phyloP scores from a whole-genome alignment of 2,888 invertebrate species.

The Azorinus chamasolen region DNA sequence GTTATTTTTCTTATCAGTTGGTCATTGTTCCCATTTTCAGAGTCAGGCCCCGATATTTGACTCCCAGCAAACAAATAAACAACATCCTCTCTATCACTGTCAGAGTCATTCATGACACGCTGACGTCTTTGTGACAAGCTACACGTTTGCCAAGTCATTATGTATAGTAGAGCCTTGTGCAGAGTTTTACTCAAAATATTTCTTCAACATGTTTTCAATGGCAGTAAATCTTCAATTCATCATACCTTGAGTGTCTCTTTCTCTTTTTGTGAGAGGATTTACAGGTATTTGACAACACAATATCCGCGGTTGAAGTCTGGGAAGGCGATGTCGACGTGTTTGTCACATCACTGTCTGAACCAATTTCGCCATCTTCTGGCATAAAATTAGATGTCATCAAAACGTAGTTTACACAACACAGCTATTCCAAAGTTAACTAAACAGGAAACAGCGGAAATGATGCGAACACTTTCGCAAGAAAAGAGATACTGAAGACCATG shows the following conservation, averaged over 20 bases:
- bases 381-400: slow-evolving; percentile 9
- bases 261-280: too few relatives aligned
- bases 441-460: too few relatives aligned
- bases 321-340: too few relatives aligned
- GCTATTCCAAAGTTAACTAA: too few relatives aligned
- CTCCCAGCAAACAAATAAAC: slow-evolving; percentile 16
- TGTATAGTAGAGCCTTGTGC: too few relatives aligned
- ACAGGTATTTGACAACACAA: too few relatives aligned
- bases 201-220: slow-evolving; percentile 13
- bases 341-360: slow-evolving; percentile 9
- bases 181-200: background rate
- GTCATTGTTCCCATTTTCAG: background rate
- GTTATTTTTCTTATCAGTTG: background rate
- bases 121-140: too few relatives aligned
- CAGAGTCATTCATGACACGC: background rate
- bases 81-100: slow-evolving; percentile 16
- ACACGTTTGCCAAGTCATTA: too few relatives aligned
- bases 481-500: too few relatives aligned
- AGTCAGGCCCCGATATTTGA: background rate
- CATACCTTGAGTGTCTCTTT: too few relatives aligned
- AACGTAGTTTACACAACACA: too few relatives aligned
- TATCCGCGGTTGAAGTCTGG: too few relatives aligned
- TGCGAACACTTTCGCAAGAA: slow-evolving; percentile 30
- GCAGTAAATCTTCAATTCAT: slow-evolving; percentile 8
- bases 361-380: slow-evolving; percentile 7